Evolutionary conservation across 2,888 invertebrate genomes (phyloP).

Genomic region (Exocentrus adspersus): DNA sequence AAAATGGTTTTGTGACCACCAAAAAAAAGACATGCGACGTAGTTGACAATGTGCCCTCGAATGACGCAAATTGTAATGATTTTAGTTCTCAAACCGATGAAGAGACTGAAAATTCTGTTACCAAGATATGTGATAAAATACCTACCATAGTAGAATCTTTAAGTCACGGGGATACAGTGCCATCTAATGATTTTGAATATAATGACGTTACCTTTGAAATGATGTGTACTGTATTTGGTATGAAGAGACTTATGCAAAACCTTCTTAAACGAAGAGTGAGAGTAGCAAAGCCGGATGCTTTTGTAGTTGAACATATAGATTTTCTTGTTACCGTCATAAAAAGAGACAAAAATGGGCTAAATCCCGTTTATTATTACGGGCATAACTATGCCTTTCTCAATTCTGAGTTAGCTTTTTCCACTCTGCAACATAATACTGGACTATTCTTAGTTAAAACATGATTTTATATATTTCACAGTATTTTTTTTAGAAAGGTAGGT

Average conservation of each 20-base stretch:
- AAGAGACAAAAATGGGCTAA: constrained; percentile 28
- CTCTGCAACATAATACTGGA: constrained; percentile 27
- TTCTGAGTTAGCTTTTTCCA: constrained; percentile 26
- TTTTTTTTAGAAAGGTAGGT: neutral
- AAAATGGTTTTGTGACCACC: neutral
- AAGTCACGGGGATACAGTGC: constrained; percentile 21
- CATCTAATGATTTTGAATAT: constrained; percentile 23
- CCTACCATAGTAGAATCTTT: constrained; percentile 20
- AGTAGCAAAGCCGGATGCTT: constrained; percentile 29
- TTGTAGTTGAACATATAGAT: constrained; percentile 34
- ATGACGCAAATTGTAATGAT: constrained; percentile 3
- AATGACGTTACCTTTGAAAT: constrained; percentile 28
- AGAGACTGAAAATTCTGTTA: constrained; percentile 32
- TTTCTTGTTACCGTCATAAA: constrained; percentile 34
- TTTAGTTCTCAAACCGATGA: constrained; percentile 29
- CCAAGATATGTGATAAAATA: constrained; percentile 30
- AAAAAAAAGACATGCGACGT: neutral
- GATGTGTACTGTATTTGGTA: constrained; percentile 31
- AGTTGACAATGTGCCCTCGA: neutral
- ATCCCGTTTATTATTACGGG: constrained; percentile 29
- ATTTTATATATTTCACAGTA: constrained; percentile 1
- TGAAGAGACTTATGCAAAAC: constrained; percentile 25
- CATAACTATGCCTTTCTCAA: constrained; percentile 30
- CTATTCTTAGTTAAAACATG: constrained; percentile 30
- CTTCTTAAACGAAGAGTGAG: constrained; percentile 22